Conservation (phyloP, 2,888 invertebrate species). For the Cephus nigrinus region DNA sequence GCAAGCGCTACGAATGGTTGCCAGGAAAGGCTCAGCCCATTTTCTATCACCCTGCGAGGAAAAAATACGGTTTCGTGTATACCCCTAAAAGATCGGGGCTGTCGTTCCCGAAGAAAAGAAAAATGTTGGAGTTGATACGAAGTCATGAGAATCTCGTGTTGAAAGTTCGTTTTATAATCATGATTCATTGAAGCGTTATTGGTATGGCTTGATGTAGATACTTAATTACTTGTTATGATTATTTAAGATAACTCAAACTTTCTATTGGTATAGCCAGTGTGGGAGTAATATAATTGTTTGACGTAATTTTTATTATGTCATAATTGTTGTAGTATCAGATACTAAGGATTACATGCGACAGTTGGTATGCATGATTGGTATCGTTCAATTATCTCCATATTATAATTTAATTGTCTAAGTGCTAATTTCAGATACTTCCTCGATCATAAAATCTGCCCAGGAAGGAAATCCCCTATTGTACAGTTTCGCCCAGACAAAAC, state of each 20-base stretch:
- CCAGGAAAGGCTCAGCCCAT: conserved; percentile 10
- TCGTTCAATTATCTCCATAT: neutral
- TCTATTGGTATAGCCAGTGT: neutral
- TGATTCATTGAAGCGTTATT: neutral
- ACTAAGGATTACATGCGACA: neutral
- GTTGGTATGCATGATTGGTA: neutral
- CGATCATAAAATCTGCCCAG: neutral
- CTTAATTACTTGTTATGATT: neutral
- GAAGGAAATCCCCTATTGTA: neutral
- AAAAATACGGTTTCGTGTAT: neutral
- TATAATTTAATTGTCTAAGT: neutral
- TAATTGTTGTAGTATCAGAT: neutral
- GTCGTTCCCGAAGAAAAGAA: neutral
- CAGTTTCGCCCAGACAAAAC: neutral
- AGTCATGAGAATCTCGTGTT: neutral
- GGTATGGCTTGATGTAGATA: neutral
- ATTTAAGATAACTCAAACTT: neutral
- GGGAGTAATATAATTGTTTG: neutral
- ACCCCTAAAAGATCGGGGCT: neutral
- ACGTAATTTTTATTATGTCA: neutral
- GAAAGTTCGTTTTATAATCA: neutral
- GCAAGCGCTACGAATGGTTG: conserved; percentile 15
- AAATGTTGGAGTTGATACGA: neutral
- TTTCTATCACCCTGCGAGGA: neutral
- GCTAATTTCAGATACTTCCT: neutral